A percentile compares a stretch with the other conserved stretches of the same genome.
Conservation (phyloP, 2,888 invertebrate species). For the Alloplasta piceator region DNA sequence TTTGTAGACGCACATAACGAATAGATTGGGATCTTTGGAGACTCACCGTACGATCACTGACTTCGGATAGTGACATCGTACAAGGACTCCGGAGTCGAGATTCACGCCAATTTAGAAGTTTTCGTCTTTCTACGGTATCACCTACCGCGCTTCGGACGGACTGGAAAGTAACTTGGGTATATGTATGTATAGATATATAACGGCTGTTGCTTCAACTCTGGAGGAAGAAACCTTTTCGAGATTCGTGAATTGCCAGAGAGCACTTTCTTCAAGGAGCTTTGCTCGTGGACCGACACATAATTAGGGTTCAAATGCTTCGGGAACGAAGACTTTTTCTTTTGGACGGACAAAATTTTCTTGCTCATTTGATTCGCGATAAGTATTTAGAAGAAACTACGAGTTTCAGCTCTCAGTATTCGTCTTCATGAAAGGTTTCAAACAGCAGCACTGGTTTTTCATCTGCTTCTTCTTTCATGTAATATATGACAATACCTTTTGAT, state of each 20-base stretch:
- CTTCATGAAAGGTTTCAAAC: too few relatives aligned
- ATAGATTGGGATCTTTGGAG: constrained; percentile 56
- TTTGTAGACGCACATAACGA: constrained; percentile 30
- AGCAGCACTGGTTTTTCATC: too few relatives aligned
- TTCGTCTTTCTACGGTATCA: constrained; percentile 15
- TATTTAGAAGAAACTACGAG: too few relatives aligned
- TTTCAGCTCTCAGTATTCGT: too few relatives aligned
- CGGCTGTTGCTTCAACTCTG: constrained; percentile 24
- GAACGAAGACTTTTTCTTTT: constrained; percentile 10
- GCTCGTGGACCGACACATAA: constrained; percentile 29
- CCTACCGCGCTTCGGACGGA: constrained; percentile 14
- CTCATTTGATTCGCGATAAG: too few relatives aligned
- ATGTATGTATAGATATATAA: constrained; percentile 15
- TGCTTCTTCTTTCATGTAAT: too few relatives aligned
- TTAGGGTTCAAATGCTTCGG: constrained; percentile 15
- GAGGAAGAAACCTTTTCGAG: constrained; percentile 25
- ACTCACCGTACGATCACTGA: constrained; percentile 23
- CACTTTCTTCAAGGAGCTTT: constrained; percentile 39
- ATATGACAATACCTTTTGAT: too few relatives aligned
- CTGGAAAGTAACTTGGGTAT: constrained; percentile 28
- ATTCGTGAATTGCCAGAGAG: constrained; percentile 25
- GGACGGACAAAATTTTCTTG: too few relatives aligned
- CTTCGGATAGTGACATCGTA: constrained; percentile 20
- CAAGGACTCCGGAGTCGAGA: constrained; percentile 18
- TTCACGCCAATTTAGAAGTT: constrained; percentile 52